Evolutionary conservation across 1,140 invertebrate genomes (phyloP).

Genomic region (Drosophila busckii): DNA sequence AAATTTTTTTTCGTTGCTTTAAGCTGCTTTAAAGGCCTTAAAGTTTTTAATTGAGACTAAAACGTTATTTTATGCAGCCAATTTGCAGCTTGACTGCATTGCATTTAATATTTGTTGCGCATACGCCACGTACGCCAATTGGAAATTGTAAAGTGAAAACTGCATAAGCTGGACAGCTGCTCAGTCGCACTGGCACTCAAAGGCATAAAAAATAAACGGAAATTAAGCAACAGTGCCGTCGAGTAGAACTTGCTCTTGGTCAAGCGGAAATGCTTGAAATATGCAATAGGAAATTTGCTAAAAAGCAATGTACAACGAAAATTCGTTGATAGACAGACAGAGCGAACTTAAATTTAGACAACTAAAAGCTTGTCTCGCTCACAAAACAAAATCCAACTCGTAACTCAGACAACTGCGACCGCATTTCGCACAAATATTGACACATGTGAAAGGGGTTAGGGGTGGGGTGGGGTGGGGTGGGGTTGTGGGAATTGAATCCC

Average conservation of each 20-base stretch:
- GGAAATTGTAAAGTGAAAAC: slow-evolving; percentile 16
- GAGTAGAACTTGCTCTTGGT: slow-evolving; percentile 22
- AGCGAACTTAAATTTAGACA: slow-evolving; percentile 66
- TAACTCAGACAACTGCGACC: slow-evolving; percentile 54
- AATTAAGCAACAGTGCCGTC: slow-evolving; percentile 50
- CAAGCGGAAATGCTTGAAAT: slow-evolving; percentile 50
- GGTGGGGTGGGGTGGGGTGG: slow-evolving; percentile 7
- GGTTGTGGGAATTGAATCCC: background rate
- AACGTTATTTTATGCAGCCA: slow-evolving; percentile 33
- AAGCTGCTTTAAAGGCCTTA: too few relatives aligned
- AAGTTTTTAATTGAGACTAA: too few relatives aligned
- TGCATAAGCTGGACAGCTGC: too few relatives aligned
- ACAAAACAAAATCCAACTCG: slow-evolving; percentile 24
- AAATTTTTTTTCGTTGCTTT: slow-evolving; percentile 6
- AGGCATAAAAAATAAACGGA: slow-evolving; percentile 44
- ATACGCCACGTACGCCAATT: slow-evolving; percentile 41
- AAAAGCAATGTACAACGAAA: slow-evolving; percentile 6
- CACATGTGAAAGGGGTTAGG: slow-evolving; percentile 43
- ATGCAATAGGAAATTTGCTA: slow-evolving; percentile 43
- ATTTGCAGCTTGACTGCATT: slow-evolving; percentile 59
- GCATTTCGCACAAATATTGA: slow-evolving; percentile 75
- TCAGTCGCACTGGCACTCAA: background rate
- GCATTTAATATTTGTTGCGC: slow-evolving; percentile 61
- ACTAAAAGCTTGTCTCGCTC: slow-evolving; percentile 53
- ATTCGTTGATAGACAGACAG: background rate